Conservation (phyloP, 2,113 vertebrate genomes). For the Hoplias malabaricus region DNA sequence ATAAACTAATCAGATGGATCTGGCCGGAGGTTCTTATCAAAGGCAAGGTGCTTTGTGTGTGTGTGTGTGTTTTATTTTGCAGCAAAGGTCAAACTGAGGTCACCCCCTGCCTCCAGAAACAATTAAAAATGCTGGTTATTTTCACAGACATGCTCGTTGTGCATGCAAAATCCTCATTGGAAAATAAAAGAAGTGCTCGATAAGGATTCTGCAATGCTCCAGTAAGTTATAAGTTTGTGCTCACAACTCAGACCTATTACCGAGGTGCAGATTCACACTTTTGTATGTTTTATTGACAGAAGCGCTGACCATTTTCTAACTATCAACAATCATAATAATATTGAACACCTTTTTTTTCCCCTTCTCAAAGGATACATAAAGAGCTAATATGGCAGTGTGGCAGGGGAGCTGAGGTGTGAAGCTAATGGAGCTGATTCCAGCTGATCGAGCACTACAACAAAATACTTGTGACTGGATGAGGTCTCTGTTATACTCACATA, state of each 20-base stretch:
- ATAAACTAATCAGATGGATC: slow-evolving; percentile 41
- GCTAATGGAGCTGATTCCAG: slow-evolving; percentile 28
- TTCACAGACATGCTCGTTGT: slow-evolving; percentile 16
- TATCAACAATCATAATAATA: slow-evolving; percentile 47
- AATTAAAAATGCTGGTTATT: slow-evolving; percentile 51
- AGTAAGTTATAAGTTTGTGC: slow-evolving; percentile 43
- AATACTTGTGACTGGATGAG: background rate
- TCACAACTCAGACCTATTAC: slow-evolving; percentile 41
- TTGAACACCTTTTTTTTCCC: slow-evolving; percentile 8
- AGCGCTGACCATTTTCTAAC: slow-evolving; percentile 41
- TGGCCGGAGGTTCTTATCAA: slow-evolving; percentile 35
- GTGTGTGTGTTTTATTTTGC: slow-evolving; percentile 4
- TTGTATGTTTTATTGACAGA: slow-evolving; percentile 45
- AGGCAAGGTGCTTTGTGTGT: slow-evolving; percentile 1
- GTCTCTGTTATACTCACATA: background rate
- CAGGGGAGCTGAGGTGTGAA: slow-evolving; percentile 24
- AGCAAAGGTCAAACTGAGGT: slow-evolving; percentile 38
- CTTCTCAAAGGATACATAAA: slow-evolving; percentile 27
- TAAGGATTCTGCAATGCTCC: slow-evolving; percentile 48
- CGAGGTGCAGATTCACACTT: slow-evolving; percentile 33
- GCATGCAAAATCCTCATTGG: slow-evolving; percentile 19
- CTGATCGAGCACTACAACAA: background rate
- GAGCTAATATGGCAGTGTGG: slow-evolving; percentile 13
- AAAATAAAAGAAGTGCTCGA: slow-evolving; percentile 49
- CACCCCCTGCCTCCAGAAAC: slow-evolving; percentile 46